Evolutionary conservation across 2,888 invertebrate genomes (phyloP).

Genomic region (Caenorhabditis panamensis): DNA sequence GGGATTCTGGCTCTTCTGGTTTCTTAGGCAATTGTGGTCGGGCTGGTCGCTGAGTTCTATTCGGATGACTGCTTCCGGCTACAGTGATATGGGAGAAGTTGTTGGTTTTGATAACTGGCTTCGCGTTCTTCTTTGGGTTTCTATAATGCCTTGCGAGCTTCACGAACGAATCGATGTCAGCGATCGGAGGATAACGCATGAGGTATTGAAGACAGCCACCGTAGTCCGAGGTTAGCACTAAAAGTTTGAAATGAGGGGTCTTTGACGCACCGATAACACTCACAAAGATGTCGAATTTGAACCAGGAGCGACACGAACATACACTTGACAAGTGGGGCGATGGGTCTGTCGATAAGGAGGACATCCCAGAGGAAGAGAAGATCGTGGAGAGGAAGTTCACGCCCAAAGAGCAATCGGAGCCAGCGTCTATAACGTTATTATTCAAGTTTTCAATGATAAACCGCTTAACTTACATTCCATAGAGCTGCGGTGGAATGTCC

Average conservation of each 20-base stretch:
- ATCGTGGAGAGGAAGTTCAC: conserved; percentile 89
- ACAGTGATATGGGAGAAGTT: conserved; percentile 75
- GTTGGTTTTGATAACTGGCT: conserved; percentile 73
- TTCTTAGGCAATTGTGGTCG: neutral
- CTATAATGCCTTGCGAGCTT: conserved; percentile 85
- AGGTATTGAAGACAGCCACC: conserved; percentile 85
- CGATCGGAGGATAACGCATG: conserved; percentile 86
- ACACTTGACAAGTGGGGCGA: conserved; percentile 85
- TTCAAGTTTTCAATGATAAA: conserved; percentile 7
- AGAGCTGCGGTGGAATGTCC: conserved; percentile 90
- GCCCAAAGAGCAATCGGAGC: conserved; percentile 89
- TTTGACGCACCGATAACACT: too few species aligned
- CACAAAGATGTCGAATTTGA: conserved; percentile 86
- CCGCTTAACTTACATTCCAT: conserved; percentile 86
- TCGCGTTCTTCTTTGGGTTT: conserved; percentile 82
- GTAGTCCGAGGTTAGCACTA: conserved; percentile 83
- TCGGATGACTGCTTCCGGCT: conserved; percentile 75
- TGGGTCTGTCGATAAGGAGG: conserved; percentile 86
- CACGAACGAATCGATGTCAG: conserved; percentile 85
- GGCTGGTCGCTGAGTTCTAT: conserved; percentile 41
- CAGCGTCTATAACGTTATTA: conserved; percentile 86
- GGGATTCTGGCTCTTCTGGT: conserved; percentile 28
- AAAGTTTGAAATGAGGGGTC: conserved; percentile 19
- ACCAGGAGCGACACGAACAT: conserved; percentile 89
- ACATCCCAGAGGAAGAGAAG: conserved; percentile 90